Evolutionary conservation across 1,140 invertebrate genomes (phyloP).

Genomic region (Drosophila erecta): DNA sequence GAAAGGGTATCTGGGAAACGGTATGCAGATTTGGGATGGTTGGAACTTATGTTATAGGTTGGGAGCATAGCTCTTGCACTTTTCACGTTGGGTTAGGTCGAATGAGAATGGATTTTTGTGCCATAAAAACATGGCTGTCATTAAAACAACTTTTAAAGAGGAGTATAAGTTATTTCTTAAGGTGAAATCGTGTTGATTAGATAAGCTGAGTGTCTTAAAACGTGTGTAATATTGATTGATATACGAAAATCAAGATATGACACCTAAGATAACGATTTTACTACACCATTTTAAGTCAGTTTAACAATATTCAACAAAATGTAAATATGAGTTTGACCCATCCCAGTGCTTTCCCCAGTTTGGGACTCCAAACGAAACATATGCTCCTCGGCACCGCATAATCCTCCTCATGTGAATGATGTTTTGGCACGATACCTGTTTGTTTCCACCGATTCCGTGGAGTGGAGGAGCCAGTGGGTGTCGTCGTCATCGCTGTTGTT

Average conservation of each 20-base stretch:
- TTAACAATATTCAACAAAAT: no score
- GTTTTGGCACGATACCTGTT: constrained; percentile 46
- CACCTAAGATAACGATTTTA: no score
- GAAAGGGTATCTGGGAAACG: no score
- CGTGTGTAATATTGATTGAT: no score
- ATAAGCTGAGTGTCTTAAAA: no score
- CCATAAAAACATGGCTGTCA: constrained; percentile 40
- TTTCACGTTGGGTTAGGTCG: constrained; percentile 69
- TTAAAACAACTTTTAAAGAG: constrained; percentile 49
- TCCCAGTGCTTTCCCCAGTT: background rate
- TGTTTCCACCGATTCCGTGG: constrained; percentile 27
- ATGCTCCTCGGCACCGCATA: constrained; percentile 10
- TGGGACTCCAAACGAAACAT: constrained; percentile 5
- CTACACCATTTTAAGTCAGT: no score
- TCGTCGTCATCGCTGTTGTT: constrained; percentile 49
- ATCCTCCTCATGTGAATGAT: constrained; percentile 36
- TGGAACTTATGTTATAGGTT: constrained; percentile 1
- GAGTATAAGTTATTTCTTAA: background rate
- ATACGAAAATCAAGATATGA: no score
- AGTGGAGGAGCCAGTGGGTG: constrained; percentile 26
- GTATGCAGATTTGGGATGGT: no score
- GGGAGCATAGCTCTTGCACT: constrained; percentile 32
- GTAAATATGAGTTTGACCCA: background rate
- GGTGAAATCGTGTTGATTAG: no score
- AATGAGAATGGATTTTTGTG: constrained; percentile 29